Evolutionary conservation across 2,888 invertebrate species (phyloP), one percentile per base, ranked within the genome.

Genomic region (Drosophila sordidula): DNA sequence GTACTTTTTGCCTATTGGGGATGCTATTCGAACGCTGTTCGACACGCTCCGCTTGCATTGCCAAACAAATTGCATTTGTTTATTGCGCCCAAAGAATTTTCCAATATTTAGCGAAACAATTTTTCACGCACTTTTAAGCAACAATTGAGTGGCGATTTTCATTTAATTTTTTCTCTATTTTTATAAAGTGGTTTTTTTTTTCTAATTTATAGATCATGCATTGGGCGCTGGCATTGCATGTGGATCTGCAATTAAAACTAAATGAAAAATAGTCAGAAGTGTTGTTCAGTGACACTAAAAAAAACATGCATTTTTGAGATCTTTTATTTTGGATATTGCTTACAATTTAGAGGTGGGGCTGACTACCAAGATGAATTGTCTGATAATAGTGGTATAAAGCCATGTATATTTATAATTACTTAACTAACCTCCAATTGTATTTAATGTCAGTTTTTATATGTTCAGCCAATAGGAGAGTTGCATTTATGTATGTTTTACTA

Each of bases 1-100:
- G 32, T 18, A 54, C 34, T 14, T 26, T 59, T 54, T 55, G 36
- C 34, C 25, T 51, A 46, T 55, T 36, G n/a, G 29, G 16, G 47
- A 34, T 16, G 18, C 32, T 52, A 41, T 45, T 52, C 46, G 42
- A 54, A 26, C 36, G 59, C 47, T 67, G 58, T 55, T 74, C 63
- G 74, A 9, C 12, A 52, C 69, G 75, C 62, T 68, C 45, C 47
- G 58, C n/a, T 62, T 46, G 58, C 42, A 42, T 55, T 59, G 49
- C 47, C 69, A 57, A 84, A 68, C 78, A 70, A 80, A 77, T 74
- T 70, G 54, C 63, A 70, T 42, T 62, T 63, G 63, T 63, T 69
- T 64, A 64, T 34, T 62, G 44, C 14, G 47, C 47, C 3, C 22
- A 46, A 50, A 46, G 64, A 56, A 67, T 65, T 65, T 44, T 47